Conservation (phyloP, 2,113 vertebrate genomes). For the Orientallactaga bullata region DNA sequence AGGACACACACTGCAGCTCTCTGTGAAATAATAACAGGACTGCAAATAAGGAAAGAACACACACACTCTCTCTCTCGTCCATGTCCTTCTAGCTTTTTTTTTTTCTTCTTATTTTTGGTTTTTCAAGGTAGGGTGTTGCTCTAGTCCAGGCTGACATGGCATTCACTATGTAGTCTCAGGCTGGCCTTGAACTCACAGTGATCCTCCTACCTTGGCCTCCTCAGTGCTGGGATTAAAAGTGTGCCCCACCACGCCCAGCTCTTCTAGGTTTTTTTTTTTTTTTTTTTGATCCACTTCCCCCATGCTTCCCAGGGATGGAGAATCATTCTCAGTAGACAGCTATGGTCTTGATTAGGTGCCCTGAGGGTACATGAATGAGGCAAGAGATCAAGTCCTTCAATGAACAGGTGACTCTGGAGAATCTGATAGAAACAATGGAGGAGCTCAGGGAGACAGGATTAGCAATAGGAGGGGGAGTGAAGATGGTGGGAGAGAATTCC, state of each 20-base stretch:
- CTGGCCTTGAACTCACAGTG: too few relatives aligned
- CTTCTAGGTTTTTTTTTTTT: too few relatives aligned
- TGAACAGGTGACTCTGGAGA: not conserved
- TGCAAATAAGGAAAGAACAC: not conserved
- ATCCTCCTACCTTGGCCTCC: too few relatives aligned
- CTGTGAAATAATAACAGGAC: not conserved
- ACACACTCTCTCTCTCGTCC: not conserved
- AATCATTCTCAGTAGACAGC: constrained; percentile 23
- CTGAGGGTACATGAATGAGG: not conserved
- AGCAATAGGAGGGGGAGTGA: not conserved
- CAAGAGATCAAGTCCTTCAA: not conserved
- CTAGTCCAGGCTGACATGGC: too few relatives aligned
- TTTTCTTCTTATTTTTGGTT: too few relatives aligned
- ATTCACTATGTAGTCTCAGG: too few relatives aligned
- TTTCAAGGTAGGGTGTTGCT: too few relatives aligned
- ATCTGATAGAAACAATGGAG: not conserved
- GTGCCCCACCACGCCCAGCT: too few relatives aligned
- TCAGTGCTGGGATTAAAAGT: too few relatives aligned
- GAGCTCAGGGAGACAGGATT: not conserved
- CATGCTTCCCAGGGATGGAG: not conserved
- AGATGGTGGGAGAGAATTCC: not conserved
- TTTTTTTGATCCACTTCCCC: constrained; percentile 1
- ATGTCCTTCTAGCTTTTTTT: not conserved
- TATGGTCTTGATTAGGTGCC: not conserved
- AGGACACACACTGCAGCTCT: not conserved